phyloP scores from a whole-genome alignment of 2,888 invertebrate genomes.

The Macaria liturata region DNA sequence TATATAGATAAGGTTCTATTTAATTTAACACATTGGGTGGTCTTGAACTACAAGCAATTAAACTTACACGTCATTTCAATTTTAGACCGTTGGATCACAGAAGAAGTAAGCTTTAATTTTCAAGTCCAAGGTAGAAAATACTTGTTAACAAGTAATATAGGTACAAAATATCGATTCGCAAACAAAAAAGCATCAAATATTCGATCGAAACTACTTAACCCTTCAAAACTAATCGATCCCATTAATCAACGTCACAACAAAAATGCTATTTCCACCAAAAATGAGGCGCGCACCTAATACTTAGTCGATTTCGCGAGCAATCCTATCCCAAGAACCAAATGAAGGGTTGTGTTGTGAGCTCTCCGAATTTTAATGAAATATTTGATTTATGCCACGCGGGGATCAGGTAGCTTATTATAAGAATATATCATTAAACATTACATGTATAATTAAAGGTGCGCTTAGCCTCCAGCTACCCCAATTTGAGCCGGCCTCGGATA shows the following conservation, averaged over 20 bases:
- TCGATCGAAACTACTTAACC: constrained; percentile 20
- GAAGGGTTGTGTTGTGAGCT: constrained; percentile 77
- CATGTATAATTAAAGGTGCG: constrained; percentile 79
- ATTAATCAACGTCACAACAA: constrained; percentile 59
- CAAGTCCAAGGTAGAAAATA: background rate
- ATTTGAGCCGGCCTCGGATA: constrained; percentile 57
- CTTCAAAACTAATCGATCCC: constrained; percentile 39
- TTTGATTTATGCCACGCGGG: constrained; percentile 79
- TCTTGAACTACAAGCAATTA: too few relatives aligned
- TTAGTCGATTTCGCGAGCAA: constrained; percentile 65
- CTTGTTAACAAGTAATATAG: constrained; percentile 2
- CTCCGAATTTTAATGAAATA: constrained; percentile 80
- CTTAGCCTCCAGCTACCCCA: constrained; percentile 79
- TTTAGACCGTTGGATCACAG: too few relatives aligned
- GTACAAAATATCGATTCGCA: constrained; percentile 4
- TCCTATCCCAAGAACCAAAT: constrained; percentile 59
- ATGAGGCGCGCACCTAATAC: constrained; percentile 54
- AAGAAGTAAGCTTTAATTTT: too few relatives aligned
- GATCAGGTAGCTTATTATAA: constrained; percentile 83
- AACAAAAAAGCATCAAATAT: constrained; percentile 8
- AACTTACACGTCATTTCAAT: too few relatives aligned
- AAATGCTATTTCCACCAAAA: constrained; percentile 63
- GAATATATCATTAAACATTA: constrained; percentile 82
- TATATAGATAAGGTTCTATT: too few relatives aligned
- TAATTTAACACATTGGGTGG: too few relatives aligned